Base-by-base conservation (phyloP, 30 jellyfish, hydroid and myxozoan species). In the Turritopsis dohrnii region DNA sequence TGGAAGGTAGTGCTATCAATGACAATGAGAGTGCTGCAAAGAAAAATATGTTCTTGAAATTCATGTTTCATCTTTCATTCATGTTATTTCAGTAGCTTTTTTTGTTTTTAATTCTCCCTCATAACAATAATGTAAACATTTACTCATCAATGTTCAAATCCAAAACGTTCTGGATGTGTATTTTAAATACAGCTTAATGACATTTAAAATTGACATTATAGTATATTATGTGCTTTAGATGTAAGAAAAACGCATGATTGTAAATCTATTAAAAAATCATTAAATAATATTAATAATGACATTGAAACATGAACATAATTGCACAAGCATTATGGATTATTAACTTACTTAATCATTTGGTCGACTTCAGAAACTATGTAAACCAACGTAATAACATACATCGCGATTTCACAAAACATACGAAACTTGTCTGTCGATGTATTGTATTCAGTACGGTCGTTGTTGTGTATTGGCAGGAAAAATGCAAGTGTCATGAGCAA, bases 271-370 rank as follows among this genome's bases (percentile, higher is more conserved):
- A 16, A 53, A 26, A 29, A 53, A n/a, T 16, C n/a, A 54, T 16
- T n/a, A 54, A 54, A 54, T 16, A 18, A 54, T 54, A 16, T 16
- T 16, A 54, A 18, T 54, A n/a, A 60, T 60, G 0, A 18, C 21
- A 60, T 60, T 23, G 0, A 60, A 60, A 60, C 73, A 60, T 60
- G 73, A 60, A 60, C 28, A 69, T 13, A 3, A 13, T 41, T 41
- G 60, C 13, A 41, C 60, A 41, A 5, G 13, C 60, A 13, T 3
- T 13, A 41, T 3, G 9, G 13, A 41, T 3, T 3, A 3, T 24
- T 18, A 30, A 80, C 97, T 83, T 72, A 91, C 97, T 71, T 87
- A 41, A 72, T 1, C 89, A 91, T 54, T 83, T 91, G 97, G 65
- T 86, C 94, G 26, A 91, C 27, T 72, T 91, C 97, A 81, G 69